A percentile compares a stretch with the other conserved stretches of the same genome.
Evolutionary conservation across 2,113 vertebrate genomes (phyloP).

Genomic region (Abramis brama): DNA sequence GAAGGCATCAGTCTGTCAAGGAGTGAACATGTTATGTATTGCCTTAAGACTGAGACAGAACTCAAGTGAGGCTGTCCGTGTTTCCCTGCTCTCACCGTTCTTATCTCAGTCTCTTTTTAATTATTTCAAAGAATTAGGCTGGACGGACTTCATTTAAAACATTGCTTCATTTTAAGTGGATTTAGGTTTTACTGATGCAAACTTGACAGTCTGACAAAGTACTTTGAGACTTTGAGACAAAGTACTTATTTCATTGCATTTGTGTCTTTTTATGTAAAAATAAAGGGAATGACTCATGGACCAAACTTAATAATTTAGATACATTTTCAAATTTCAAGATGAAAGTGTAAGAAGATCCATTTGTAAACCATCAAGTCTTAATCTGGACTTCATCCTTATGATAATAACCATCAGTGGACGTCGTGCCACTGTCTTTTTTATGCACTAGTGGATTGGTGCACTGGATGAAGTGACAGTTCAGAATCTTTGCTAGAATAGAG

Average conservation of each 20-base stretch:
- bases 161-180: conserved; percentile 27
- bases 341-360: conserved; percentile 12
- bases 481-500: conserved; percentile 64
- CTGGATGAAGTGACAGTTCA: conserved; percentile 67
- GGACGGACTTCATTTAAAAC: conserved; percentile 37
- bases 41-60: background rate
- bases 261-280: conserved; percentile 15
- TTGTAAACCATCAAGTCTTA: conserved; percentile 52
- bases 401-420: background rate
- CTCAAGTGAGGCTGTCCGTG: background rate
- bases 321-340: conserved; percentile 15
- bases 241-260: background rate
- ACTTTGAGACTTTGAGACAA: background rate
- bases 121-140: conserved; percentile 29
- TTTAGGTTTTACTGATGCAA: conserved; percentile 21
- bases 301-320: conserved; percentile 49
- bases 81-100: background rate
- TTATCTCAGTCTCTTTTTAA: conserved; percentile 29
- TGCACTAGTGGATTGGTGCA: conserved; percentile 53
- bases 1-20: background rate
- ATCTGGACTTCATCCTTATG: conserved; percentile 36
- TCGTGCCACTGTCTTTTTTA: background rate
- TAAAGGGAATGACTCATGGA: conserved; percentile 2
- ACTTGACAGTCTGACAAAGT: background rate
- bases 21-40: background rate